Percentiles rank a stretch among this genome's conserved stretches.
phyloP scores from a whole-genome alignment of 2,797 vertebrate genomes.

The Manis pentadactyla region DNA sequence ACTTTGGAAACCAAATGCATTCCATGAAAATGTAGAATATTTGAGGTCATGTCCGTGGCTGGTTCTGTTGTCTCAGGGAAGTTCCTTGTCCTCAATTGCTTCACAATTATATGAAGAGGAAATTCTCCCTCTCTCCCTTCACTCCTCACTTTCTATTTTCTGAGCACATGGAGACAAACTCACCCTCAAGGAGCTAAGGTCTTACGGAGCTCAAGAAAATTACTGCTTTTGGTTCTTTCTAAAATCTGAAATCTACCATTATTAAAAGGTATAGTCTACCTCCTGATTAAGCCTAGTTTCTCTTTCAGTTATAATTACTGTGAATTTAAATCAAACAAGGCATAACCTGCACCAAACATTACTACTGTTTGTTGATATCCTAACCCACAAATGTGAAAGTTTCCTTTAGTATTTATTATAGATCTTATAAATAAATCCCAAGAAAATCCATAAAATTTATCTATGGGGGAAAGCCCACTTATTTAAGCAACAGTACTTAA shows the following conservation, averaged over 20 bases:
- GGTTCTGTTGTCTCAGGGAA: not conserved
- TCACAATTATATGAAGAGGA: not conserved
- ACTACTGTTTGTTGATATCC: not conserved
- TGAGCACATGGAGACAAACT: not conserved
- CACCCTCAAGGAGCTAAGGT: not conserved
- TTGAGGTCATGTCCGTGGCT: not conserved
- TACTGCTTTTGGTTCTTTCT: not conserved
- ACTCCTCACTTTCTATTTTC: not conserved
- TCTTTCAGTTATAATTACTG: constrained; percentile 37
- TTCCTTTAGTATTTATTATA: not conserved
- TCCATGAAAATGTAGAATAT: not conserved
- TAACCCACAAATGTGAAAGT: not conserved
- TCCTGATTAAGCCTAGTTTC: constrained; percentile 16
- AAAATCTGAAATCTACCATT: not conserved
- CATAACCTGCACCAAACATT: not conserved
- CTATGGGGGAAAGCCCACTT: not conserved
- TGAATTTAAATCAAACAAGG: not conserved
- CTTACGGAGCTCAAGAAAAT: not conserved
- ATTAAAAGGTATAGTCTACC: not conserved
- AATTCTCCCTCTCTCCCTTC: not conserved
- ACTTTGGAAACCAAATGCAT: not conserved
- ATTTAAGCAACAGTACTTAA: constrained; percentile 38
- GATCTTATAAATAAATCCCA: not conserved
- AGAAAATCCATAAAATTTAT: not conserved
- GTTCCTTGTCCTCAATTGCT: not conserved